Base-by-base conservation (phyloP, 2,888 invertebrate species). In the Fissipunctia ypsillon region DNA sequence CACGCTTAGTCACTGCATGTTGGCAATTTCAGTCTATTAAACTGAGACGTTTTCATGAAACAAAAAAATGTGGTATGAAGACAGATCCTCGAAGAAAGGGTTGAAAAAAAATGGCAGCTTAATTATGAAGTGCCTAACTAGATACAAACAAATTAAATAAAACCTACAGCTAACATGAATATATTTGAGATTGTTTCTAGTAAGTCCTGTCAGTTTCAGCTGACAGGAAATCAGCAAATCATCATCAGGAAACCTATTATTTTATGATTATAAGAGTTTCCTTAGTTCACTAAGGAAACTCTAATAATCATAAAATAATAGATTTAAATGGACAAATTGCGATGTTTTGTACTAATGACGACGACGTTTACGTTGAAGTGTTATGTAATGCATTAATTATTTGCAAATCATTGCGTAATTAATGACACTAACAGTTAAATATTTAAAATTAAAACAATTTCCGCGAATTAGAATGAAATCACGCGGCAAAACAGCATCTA, bases 401-500 rank as follows among this genome's bases (percentile, higher is more conserved):
- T 52, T 52, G 16, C 54, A 4, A 28, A n/a, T 56, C 35, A 43
- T 66, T 19, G 9, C 31, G 3, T 61, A 64, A 65, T 83, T 52
- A 68, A 52, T 57, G 12, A 25, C 41, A 19, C 1, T 45, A 83
- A 80, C 73, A 69, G 73, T 73, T 45, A 52, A 57, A 61, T 61
- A 73, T 73, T 73, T 54, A 63, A 65, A 69, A 61, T 31, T 43
- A 52, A 78, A 69, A 78, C 76, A 45, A 78, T 72, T 78, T 67
- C 66, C 48, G 43, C 50, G 63, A 79, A 78, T 83, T 76, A 79
- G 83, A 84, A 84, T 79, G 63, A 84, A 86, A 83, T 88, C 84
- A 88, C 75, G 74, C 78, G 64, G 83, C 76, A 84, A 89, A 88
- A 87, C 88, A 88, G 87, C 80, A 86, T 90, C 88, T 88, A 90